Evolutionary conservation across 2,888 invertebrate genomes (phyloP), one percentile per base, ranked within the genome.

Genomic region (Apodemia zela): DNA sequence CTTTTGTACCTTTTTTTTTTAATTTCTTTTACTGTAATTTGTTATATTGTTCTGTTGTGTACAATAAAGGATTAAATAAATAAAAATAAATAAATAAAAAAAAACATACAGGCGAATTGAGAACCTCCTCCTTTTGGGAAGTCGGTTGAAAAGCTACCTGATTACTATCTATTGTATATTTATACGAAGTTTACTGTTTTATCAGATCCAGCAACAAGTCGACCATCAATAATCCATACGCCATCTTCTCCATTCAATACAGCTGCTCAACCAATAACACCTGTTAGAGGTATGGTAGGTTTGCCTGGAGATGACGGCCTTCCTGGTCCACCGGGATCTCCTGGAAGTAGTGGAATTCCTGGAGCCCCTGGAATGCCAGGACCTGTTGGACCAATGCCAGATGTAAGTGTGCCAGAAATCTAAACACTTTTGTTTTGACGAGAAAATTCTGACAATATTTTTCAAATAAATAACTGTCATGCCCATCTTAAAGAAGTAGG

Each of bases 341-440:
- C 93, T 0, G 96, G 95, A 1, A 76, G 83, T 15, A 94, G 93
- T 17, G 95, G 95, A 5, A 76, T 80, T 0, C 93, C 94, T 0
- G 95, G 96, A 0, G 93, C 93, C 49, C 95, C 95, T 0, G 95
- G 96, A 0, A 78, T 75, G 15, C 94, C 94, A 0, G 97, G 97
- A 15, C 92, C 94, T 3, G 93, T 95, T 15, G 97, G 97, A 58
- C 93, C 93, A 0, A 90, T 93, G 71, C 96, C 96, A 49, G 95
- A 96, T 83, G 94, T 94, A 75, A 89, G 89, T 75, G 35, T 0
- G 15, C 15, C 11, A 38, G 15, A 38, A 38, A 38, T 38, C 11
- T 10, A 35, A 35, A 3, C 11, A 10, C 1, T 11, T 35, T 35
- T 35, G 7, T 3, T 33, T 25, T 25, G 25, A 25, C 4, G 25